Evolutionary conservation across 2,888 invertebrate genomes (phyloP), one percentile per base, ranked within the genome.

Genomic region (Argyra leucocephala): DNA sequence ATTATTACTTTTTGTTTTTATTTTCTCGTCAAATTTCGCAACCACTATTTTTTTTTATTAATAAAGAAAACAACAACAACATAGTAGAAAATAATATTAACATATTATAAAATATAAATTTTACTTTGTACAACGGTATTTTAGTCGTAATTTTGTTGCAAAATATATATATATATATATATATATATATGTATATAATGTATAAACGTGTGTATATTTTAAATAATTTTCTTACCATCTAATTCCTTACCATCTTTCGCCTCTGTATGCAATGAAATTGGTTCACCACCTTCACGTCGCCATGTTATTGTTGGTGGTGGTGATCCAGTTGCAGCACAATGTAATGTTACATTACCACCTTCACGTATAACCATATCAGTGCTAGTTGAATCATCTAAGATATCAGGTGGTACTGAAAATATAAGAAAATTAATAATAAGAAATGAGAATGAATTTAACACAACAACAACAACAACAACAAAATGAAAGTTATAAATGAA

Each of bases 241-340:
- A 48, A 48, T 48, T 18, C 48, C 48, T 70, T 73, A 61, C 31
- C 75, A 87, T 87, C 86, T 82, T 86, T 85, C 70, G 82, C 80
- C 24, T 85, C 86, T 67, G 84, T 84, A 26, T 83, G 81, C 26
- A 86, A 75, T 9, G 85, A 83, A 73, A 90, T 89, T 59, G 84
- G 81, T 74, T 86, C 85, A 63, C 86, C 85, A 72, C 87, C 88
- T 76, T 91, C 91, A 66, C 90, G 81, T 70, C 88, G 81, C 93
- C 93, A 93, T 64, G 85, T 87, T 75, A 92, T 90, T 70, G 84
- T 87, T 3, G 93, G 93, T 68, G 84, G 82, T 0, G 93, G 93
- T 15, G 89, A 88, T 57, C 93, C 90, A 5, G 86, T 88, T 18
- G 91, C 92, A 21, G 89, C 88, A 75, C 93, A 93, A 63, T 86